A percentile compares a stretch with the other conserved stretches of the same genome.
These are phyloP conservation scores for Akabosia matsudoensis DNA, from an alignment of 1,140 invertebrate genomes.

Conservation along the genomic window DNA sequence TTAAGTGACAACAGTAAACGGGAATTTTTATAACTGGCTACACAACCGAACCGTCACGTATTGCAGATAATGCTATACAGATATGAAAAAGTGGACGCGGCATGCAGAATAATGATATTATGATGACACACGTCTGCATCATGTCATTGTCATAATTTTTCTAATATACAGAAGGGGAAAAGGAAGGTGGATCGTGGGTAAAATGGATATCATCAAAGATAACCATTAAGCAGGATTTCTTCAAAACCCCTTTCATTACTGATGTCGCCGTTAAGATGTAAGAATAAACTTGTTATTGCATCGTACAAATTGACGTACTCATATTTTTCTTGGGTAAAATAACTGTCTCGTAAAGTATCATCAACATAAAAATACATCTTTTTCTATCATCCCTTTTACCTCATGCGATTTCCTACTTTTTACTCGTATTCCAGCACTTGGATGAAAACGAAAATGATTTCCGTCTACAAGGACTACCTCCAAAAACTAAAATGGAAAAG, in stretches of 20 bases:
- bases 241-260: not conserved
- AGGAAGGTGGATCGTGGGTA: not conserved
- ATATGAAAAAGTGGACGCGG: too few species aligned
- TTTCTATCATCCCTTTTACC: too few species aligned
- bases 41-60: not conserved
- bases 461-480: not conserved
- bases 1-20: not conserved
- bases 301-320: too few species aligned
- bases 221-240: not conserved
- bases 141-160: not conserved
- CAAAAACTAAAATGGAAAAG: too few species aligned
- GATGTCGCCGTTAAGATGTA: too few species aligned
- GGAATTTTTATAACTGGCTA: not conserved
- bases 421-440: too few species aligned
- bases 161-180: not conserved
- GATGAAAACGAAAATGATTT: too few species aligned
- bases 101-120: not conserved
- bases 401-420: too few species aligned
- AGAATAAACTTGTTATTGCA: too few species aligned
- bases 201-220: not conserved
- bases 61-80: not conserved
- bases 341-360: too few species aligned
- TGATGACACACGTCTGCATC: not conserved
- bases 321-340: too few species aligned
- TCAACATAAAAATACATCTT: too few species aligned